phyloP scores from a whole-genome alignment of 1,140 invertebrate genomes.

The Potamilus streckersoni region DNA sequence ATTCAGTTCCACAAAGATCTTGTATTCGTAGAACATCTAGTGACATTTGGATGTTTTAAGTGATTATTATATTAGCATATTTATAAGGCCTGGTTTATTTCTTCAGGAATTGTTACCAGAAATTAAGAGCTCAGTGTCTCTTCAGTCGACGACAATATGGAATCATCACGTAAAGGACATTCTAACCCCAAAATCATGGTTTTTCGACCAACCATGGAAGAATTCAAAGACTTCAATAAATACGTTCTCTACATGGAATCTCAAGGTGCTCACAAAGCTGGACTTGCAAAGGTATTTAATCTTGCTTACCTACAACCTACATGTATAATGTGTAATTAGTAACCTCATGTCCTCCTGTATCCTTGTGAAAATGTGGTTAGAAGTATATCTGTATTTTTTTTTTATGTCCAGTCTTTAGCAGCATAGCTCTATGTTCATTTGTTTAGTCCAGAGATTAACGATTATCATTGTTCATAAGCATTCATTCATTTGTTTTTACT shows the following conservation, averaged over 20 bases:
- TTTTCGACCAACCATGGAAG: constrained; percentile 93
- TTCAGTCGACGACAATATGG: constrained; percentile 61
- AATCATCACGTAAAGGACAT: constrained; percentile 57
- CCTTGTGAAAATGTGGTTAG: too few species aligned
- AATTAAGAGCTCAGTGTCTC: constrained; percentile 45
- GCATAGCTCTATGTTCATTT: background rate
- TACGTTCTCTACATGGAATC: constrained; percentile 94
- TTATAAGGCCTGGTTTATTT: too few species aligned
- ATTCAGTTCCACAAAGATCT: too few species aligned
- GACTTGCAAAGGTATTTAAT: constrained; percentile 84
- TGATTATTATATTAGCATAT: too few species aligned
- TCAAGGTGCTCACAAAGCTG: constrained; percentile 91
- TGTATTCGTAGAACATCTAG: too few species aligned
- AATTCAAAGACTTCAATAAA: constrained; percentile 93
- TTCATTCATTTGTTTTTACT: background rate
- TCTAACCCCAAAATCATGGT: constrained; percentile 82
- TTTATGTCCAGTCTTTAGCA: background rate
- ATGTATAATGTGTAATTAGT: background rate
- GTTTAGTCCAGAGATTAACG: background rate
- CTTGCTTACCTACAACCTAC: background rate
- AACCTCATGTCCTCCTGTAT: background rate
- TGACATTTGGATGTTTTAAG: too few species aligned
- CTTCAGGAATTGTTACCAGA: too few species aligned
- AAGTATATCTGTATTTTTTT: too few species aligned
- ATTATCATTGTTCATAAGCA: background rate